Evolutionary conservation across 1,140 invertebrate genomes (phyloP), one percentile per base, ranked within the genome.

Genomic region (Campodea augens): DNA sequence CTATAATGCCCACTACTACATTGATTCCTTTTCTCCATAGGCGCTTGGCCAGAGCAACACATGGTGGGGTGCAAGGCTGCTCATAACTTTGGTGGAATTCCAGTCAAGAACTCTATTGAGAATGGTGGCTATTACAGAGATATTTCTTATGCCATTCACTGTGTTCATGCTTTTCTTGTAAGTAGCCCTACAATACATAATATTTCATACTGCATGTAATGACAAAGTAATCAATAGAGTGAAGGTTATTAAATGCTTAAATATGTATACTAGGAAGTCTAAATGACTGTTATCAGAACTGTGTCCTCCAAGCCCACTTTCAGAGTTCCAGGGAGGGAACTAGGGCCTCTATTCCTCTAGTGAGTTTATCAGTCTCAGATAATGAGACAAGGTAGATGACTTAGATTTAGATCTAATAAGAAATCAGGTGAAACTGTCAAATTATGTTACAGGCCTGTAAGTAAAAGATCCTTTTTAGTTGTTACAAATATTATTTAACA

Each of bases 91-190:
- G 54, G 75, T 91, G 32, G 84, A 90, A 61, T 78, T 79, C 50
- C 84, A 90, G 58, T 85, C 85, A 38, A 65, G 75, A 2, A 90
- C 82, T 55, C 88, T 96, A 52, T 66, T 96, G 27, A 74, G 84
- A 52, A 71, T 85, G 27, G 81, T 86, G 44, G 81, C 88, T 13
- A 76, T 90, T 44, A 81, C 79, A 0, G 91, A 97, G 66, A 92
- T 96, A 51, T 74, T 92, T 39, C 68, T 95, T 38, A 81, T 96
- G 74, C 88, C 89, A n/a, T 70, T 85, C 25, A 74, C 78, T 40
- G 67, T 87, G 25, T 51, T 90, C 27, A 74, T 92, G 61, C 76
- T 88, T 12, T 77, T 93, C 46, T 73, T 76, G 89, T 93, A 70
- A 78, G 81, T 80, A 53, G 46, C 43, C 18, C 23, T 22, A 29